A percentile compares a stretch with the other conserved stretches of the same genome.
These are phyloP conservation scores for Macrotus californicus DNA, from an alignment of 2,113 vertebrate species.

Conservation along the genomic window DNA sequence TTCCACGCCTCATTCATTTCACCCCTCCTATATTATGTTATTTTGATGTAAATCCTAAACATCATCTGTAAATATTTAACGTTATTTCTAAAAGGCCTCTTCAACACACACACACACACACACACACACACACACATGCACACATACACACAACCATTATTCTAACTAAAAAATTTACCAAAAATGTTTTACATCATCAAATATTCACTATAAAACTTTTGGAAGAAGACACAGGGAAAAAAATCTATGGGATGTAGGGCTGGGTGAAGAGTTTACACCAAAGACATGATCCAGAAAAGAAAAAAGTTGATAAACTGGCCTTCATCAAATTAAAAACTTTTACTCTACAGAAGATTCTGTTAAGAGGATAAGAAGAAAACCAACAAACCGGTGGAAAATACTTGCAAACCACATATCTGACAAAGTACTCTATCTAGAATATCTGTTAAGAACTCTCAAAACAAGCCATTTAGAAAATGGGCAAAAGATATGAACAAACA, in stretches of 20 bases:
- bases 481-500: slow-evolving; percentile 8
- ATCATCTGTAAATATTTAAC: not conserved
- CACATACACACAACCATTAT: not conserved
- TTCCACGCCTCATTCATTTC: not conserved
- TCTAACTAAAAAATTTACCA: not conserved
- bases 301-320: not conserved
- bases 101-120: not conserved
- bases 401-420: not conserved
- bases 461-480: not conserved
- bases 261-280: not conserved
- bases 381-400: not conserved
- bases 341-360: not conserved
- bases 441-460: not conserved
- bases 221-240: slow-evolving; percentile 5
- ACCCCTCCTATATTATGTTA: not conserved
- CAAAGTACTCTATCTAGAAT: not conserved
- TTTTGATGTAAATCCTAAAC: not conserved
- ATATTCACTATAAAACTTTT: not conserved
- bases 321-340: not conserved
- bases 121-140: not conserved
- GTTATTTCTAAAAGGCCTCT: slow-evolving; percentile 4
- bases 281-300: not conserved
- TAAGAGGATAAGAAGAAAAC: not conserved
- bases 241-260: not conserved
- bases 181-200: not conserved